Evolutionary conservation across 2,113 vertebrate species (phyloP).

Genomic region (Apus apus): DNA sequence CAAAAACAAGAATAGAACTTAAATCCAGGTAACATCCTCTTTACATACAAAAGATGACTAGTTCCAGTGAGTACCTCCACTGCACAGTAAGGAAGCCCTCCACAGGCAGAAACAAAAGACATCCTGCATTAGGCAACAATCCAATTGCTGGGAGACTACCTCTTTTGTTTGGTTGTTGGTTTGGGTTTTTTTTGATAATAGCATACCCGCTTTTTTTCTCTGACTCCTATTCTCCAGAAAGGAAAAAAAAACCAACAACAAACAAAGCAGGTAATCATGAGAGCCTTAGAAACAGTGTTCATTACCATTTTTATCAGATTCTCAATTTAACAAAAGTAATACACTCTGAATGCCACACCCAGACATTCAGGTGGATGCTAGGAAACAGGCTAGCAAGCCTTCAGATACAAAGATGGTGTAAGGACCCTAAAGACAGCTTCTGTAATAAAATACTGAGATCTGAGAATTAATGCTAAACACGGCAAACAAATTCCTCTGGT

Average conservation of each 20-base stretch:
- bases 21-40: constrained; percentile 72
- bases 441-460: not conserved
- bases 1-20: constrained; percentile 64
- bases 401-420: not conserved
- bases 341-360: not conserved
- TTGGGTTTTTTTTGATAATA: constrained; percentile 62
- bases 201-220: constrained; percentile 54
- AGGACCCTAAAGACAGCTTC: not conserved
- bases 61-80: constrained; percentile 38
- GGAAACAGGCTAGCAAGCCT: not conserved
- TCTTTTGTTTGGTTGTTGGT: not conserved
- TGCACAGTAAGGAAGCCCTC: constrained; percentile 66
- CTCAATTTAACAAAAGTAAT: not conserved
- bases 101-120: constrained; percentile 70
- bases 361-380: too few relatives aligned
- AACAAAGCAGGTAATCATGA: constrained; percentile 31
- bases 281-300: not conserved
- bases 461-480: not conserved
- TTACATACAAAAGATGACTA: constrained; percentile 68
- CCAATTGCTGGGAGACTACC: constrained; percentile 30
- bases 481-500: not conserved
- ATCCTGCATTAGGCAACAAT: constrained; percentile 62
- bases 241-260: not conserved
- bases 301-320: constrained; percentile 19
- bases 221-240: constrained; percentile 43